A percentile compares a stretch with the other conserved stretches of the same genome.
phyloP scores from a whole-genome alignment of 2,113 vertebrate species.

The Terrapene triunguis region DNA sequence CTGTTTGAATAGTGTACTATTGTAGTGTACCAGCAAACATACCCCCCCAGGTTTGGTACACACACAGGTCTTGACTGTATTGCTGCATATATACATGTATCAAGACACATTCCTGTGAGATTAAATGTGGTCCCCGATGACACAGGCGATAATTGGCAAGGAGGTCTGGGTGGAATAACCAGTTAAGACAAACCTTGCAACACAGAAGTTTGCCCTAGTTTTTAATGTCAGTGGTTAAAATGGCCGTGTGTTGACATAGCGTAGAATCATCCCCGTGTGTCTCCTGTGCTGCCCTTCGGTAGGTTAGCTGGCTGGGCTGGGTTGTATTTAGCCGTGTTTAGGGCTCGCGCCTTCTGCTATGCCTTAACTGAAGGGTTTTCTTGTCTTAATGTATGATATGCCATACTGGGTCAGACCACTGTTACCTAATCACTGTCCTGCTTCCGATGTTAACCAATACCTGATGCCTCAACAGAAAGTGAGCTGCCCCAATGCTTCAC shows the following conservation, averaged over 20 bases:
- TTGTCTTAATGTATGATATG: fast-evolving
- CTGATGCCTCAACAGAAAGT: not conserved
- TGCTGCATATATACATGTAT: not conserved
- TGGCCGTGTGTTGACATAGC: fast-evolving
- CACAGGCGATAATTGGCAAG: constrained; percentile 74
- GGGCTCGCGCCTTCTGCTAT: fast-evolving
- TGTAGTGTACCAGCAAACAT: fast-evolving
- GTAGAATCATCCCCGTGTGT: fast-evolving
- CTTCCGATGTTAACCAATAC: not conserved
- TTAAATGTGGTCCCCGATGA: constrained; percentile 63
- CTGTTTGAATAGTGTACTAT: not conserved
- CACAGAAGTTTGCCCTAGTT: constrained; percentile 1
- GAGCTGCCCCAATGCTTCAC: not conserved
- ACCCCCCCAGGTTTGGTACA: fast-evolving
- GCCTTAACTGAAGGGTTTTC: fast-evolving
- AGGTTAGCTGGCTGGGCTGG: not conserved
- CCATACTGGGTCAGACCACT: not conserved
- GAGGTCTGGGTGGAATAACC: constrained; percentile 75
- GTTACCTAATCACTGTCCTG: fast-evolving
- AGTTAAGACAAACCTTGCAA: constrained; percentile 72
- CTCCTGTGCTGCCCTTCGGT: not conserved
- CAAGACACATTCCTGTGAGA: constrained; percentile 57
- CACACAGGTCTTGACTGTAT: not conserved
- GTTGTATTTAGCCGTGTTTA: fast-evolving
- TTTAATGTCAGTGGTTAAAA: not conserved